Conservation (phyloP, 2,113 vertebrate genomes). For the Bos taurus region ARS-UCD2.0 NC_037347.1:69669001-69669500, state of each 20-base stretch:
- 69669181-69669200: background rate
- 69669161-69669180: fast-evolving
- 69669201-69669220: fast-evolving
- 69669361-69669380: background rate
- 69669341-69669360: background rate
- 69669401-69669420: background rate
- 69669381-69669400: background rate
- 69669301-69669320: fast-evolving
- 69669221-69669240: fast-evolving
- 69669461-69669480: constrained; percentile 65
- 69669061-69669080: fast-evolving
- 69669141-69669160: fast-evolving
- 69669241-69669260: background rate
- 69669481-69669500: constrained; percentile 26
- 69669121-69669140: background rate
- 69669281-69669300: fast-evolving
- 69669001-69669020: fast-evolving
- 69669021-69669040: fast-evolving
- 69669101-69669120: fast-evolving
- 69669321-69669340: fast-evolving
- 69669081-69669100: fast-evolving
- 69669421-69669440: background rate
- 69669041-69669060: fast-evolving
- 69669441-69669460: constrained; percentile 54
- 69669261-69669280: fast-evolving